phyloP scores from a whole-genome alignment of 2,113 vertebrate species.

The Lasiurus cinereus region DNA sequence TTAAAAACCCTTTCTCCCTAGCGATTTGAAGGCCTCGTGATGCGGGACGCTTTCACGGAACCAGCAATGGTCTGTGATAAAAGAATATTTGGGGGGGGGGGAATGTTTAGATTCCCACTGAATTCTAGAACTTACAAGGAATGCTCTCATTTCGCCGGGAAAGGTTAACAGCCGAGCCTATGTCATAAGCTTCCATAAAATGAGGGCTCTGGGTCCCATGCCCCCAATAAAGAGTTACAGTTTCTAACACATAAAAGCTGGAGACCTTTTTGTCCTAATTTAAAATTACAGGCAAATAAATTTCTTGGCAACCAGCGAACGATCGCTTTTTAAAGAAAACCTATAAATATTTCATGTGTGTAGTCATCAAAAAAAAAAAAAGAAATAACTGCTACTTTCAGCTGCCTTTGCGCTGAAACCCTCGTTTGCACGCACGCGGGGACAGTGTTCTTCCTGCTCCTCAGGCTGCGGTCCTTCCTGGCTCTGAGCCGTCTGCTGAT shows the following conservation, averaged over 20 bases:
- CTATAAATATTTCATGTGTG: slow-evolving; percentile 58
- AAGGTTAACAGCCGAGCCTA: slow-evolving; percentile 60
- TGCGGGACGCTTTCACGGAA: slow-evolving; percentile 73
- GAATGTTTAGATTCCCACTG: slow-evolving; percentile 76
- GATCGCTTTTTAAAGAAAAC: slow-evolving; percentile 22
- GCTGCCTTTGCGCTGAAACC: slow-evolving; percentile 38
- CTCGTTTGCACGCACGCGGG: not conserved
- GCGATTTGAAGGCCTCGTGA: slow-evolving; percentile 69
- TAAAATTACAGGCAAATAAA: slow-evolving; percentile 64
- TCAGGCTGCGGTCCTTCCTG: not conserved
- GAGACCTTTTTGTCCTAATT: slow-evolving; percentile 40
- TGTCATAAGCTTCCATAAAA: slow-evolving; percentile 64
- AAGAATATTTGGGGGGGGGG: slow-evolving; percentile 74
- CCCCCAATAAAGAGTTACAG: slow-evolving; percentile 64
- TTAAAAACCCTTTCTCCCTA: slow-evolving; percentile 68
- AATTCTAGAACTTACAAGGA: slow-evolving; percentile 74
- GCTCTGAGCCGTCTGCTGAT: not conserved
- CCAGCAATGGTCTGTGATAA: slow-evolving; percentile 79
- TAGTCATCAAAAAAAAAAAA: slow-evolving; percentile 12
- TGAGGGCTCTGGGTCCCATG: slow-evolving; percentile 3
- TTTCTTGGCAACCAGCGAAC: slow-evolving; percentile 64
- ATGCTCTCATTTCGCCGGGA: slow-evolving; percentile 52
- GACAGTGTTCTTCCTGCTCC: slow-evolving; percentile 28
- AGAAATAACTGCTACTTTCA: slow-evolving; percentile 16
- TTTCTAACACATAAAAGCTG: slow-evolving; percentile 72